phyloP scores from a whole-genome alignment of 1,140 invertebrate species.

The Maniola jurtina region DNA sequence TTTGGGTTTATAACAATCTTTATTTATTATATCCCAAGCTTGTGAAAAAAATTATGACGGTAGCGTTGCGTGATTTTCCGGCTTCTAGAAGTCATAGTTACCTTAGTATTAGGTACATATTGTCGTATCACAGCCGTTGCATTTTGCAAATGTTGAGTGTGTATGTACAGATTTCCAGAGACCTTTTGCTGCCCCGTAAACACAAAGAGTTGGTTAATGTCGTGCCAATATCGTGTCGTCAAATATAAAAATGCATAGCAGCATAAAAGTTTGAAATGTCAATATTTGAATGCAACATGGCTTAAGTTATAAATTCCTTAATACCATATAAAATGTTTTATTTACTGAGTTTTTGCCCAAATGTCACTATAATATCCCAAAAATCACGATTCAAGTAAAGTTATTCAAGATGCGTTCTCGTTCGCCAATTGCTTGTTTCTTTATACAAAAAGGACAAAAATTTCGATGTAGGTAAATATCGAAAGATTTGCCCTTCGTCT shows the following conservation, averaged over 20 bases:
- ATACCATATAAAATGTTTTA: constrained; percentile 19
- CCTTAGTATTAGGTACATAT: too few species aligned
- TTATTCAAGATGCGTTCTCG: constrained; percentile 14
- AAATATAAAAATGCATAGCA: neutral
- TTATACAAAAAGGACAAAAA: neutral
- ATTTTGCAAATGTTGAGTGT: too few species aligned
- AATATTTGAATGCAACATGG: constrained; percentile 27
- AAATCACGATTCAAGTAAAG: constrained; percentile 17
- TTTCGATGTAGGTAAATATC: neutral
- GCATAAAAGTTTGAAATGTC: constrained; percentile 27
- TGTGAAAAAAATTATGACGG: too few species aligned
- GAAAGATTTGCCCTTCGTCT: too few species aligned
- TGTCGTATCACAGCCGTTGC: too few species aligned
- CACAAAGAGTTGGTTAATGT: neutral
- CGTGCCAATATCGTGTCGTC: constrained; percentile 9
- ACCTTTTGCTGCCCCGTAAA: neutral
- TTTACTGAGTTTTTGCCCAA: constrained; percentile 13
- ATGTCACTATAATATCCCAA: constrained; percentile 7
- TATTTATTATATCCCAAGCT: too few species aligned
- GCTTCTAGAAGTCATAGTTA: too few species aligned
- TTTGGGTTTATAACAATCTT: too few species aligned
- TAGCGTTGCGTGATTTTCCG: too few species aligned
- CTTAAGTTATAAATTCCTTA: constrained; percentile 19
- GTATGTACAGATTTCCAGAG: too few species aligned
- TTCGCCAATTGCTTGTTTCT: constrained; percentile 4